Evolutionary conservation across 2,113 vertebrate genomes (phyloP).

Genomic region (Alligator sinensis): DNA sequence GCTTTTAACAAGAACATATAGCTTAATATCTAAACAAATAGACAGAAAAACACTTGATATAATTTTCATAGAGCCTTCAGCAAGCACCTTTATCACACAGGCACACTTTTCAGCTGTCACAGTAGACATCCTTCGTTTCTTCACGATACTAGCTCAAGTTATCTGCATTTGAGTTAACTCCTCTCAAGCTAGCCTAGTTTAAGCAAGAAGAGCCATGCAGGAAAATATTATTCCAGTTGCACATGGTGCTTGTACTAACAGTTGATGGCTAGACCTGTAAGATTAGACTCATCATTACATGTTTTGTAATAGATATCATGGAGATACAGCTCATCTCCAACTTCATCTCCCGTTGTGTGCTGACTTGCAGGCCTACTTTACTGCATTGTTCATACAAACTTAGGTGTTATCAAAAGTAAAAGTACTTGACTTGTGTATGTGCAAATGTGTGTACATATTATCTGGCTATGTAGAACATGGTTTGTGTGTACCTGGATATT

Average conservation of each 20-base stretch:
- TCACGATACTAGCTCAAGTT: neutral
- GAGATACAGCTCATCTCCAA: neutral
- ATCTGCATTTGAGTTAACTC: neutral
- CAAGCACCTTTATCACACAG: too few relatives aligned
- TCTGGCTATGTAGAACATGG: neutral
- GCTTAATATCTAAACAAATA: too few relatives aligned
- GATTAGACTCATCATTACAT: neutral
- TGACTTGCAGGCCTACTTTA: neutral
- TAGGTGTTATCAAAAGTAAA: neutral
- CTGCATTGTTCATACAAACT: neutral
- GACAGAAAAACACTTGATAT: too few relatives aligned
- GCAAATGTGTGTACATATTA: neutral
- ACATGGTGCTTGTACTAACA: neutral
- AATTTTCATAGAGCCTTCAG: too few relatives aligned
- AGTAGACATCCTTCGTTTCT: neutral
- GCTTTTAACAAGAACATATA: too few relatives aligned
- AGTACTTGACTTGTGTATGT: neutral
- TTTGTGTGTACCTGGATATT: neutral
- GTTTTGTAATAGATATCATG: neutral
- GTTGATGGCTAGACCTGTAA: too few relatives aligned
- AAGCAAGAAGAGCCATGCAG: accelerated
- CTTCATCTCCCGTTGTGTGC: accelerated
- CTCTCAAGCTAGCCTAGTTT: accelerated
- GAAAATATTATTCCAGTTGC: accelerated
- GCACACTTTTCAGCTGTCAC: too few relatives aligned